These are phyloP conservation scores for Trachythela sp. DNA, from an alignment of 64 coral and sea anemone species.

Conservation along the genomic window DNA sequence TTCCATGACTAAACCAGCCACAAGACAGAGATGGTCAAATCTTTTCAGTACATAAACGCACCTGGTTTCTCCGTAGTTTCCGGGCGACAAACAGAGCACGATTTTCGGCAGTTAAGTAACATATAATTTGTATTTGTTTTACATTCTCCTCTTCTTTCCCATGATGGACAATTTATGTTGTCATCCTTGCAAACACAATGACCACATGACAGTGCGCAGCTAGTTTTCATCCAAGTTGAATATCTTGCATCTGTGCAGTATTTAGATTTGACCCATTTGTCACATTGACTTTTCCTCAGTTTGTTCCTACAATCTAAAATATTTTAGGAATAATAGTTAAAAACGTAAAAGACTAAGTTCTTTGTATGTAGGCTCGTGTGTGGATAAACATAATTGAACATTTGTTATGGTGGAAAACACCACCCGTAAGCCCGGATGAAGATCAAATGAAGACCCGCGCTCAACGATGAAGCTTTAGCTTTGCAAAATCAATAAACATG, in stretches of 20 bases:
- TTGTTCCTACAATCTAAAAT: background rate
- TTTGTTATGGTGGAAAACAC: too few relatives aligned
- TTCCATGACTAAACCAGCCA: too few relatives aligned
- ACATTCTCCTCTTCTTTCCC: background rate
- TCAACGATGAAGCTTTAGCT: too few relatives aligned
- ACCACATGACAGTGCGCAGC: background rate
- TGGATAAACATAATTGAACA: too few relatives aligned
- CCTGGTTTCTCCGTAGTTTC: background rate
- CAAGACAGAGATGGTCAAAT: too few relatives aligned
- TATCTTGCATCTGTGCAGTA: background rate
- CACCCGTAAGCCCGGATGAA: too few relatives aligned
- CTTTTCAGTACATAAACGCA: too few relatives aligned
- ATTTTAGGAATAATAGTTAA: too few relatives aligned
- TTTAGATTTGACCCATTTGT: background rate
- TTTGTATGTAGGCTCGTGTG: too few relatives aligned
- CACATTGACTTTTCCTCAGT: background rate
- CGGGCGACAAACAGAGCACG: background rate
- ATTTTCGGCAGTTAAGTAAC: background rate
- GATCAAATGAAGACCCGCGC: too few relatives aligned
- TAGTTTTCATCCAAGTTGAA: background rate
- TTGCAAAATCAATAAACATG: too few relatives aligned
- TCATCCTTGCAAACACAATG: background rate
- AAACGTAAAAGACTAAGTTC: too few relatives aligned
- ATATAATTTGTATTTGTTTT: background rate
- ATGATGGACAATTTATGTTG: background rate